Conservation (phyloP, 2,888 invertebrate species). For the Dendrolimus pini region DNA sequence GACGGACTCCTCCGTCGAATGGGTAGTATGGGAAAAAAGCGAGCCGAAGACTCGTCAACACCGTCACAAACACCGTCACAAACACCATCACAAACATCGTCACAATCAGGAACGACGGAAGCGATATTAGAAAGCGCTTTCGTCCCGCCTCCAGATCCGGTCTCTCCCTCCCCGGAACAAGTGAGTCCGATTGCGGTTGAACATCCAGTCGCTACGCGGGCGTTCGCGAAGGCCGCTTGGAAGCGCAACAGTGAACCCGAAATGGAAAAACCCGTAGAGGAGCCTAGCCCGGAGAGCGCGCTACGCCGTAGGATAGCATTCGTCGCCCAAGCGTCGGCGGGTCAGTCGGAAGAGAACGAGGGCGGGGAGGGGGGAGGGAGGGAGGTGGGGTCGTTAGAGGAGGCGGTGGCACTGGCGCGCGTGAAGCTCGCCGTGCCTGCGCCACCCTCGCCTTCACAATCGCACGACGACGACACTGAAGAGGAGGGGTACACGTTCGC, state of each 20-base stretch:
- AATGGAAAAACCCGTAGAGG: slow-evolving; percentile 63
- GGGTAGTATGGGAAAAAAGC: slow-evolving; percentile 60
- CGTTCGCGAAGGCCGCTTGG: slow-evolving; percentile 75
- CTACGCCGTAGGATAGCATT: slow-evolving; percentile 70
- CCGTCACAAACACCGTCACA: slow-evolving; percentile 27
- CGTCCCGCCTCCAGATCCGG: slow-evolving; percentile 13
- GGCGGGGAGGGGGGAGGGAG: slow-evolving; percentile 54
- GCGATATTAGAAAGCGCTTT: slow-evolving; percentile 1
- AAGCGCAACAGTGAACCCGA: slow-evolving; percentile 48
- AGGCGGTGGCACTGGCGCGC: slow-evolving; percentile 68
- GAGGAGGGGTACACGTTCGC: slow-evolving; percentile 64
- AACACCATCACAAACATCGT: slow-evolving; percentile 24
- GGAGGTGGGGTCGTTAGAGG: slow-evolving; percentile 71
- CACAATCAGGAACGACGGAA: slow-evolving; percentile 12
- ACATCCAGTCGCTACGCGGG: slow-evolving; percentile 69
- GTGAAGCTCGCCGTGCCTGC: slow-evolving; percentile 57
- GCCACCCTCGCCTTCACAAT: slow-evolving; percentile 53
- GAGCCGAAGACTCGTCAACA: slow-evolving; percentile 36
- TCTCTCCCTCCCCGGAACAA: slow-evolving; percentile 29
- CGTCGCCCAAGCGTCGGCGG: slow-evolving; percentile 70
- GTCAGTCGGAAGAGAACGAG: slow-evolving; percentile 70
- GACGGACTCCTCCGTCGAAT: slow-evolving; percentile 53
- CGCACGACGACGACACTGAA: slow-evolving; percentile 59
- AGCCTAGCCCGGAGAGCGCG: slow-evolving; percentile 63
- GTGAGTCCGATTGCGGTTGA: slow-evolving; percentile 60